Evolutionary conservation across 2,797 vertebrate species (phyloP).

Genomic region (Tokudaia muenninki): DNA sequence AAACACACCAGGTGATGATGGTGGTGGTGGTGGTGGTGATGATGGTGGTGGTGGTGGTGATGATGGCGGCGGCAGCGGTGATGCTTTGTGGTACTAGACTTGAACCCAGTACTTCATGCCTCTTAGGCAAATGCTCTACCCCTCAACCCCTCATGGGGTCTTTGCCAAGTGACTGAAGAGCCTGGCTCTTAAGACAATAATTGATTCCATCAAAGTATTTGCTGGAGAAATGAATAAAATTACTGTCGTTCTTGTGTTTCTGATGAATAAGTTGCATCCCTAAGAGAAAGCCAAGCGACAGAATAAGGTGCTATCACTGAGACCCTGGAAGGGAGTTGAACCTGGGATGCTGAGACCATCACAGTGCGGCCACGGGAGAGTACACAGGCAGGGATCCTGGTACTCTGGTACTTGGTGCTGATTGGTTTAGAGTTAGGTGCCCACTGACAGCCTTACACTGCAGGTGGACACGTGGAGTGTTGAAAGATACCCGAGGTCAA

Average conservation of each 20-base stretch:
- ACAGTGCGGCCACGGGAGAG: no score
- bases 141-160: neutral
- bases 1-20: neutral
- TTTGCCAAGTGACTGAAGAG: neutral
- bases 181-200: neutral
- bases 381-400: rapidly evolving
- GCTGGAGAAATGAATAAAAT: neutral
- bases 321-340: neutral
- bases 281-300: neutral
- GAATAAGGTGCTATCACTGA: neutral
- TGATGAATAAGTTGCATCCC: neutral
- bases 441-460: neutral
- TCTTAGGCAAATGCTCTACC: neutral
- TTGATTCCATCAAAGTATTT: neutral
- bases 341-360: neutral
- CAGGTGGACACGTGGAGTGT: neutral
- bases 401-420: rapidly evolving
- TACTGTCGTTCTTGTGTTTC: neutral
- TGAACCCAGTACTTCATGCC: neutral
- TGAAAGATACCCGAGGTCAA: neutral
- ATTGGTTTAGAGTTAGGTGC: rapidly evolving
- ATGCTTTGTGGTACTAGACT: neutral
- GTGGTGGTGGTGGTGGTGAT: no score
- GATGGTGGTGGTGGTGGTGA: no score
- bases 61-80: neutral